Evolutionary conservation across 2,797 vertebrate genomes (phyloP).

Genomic region (Jordanella pulchra): DNA sequence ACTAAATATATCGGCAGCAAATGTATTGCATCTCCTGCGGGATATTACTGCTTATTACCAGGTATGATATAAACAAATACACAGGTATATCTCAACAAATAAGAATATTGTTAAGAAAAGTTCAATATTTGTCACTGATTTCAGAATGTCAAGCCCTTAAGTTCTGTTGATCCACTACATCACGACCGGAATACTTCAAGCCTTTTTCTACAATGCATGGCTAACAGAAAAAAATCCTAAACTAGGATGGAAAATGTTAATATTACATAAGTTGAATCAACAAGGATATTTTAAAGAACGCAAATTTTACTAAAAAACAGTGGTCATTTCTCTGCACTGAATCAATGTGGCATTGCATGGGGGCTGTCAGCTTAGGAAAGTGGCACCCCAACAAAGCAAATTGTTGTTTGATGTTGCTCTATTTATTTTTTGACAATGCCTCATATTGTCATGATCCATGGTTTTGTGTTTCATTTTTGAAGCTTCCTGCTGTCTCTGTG

Average conservation of each 20-base stretch:
- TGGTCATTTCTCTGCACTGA: background rate
- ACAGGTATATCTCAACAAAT: background rate
- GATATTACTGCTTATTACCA: background rate
- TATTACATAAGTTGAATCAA: background rate
- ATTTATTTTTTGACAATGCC: no score
- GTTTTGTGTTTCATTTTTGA: no score
- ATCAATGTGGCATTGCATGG: background rate
- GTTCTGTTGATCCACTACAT: background rate
- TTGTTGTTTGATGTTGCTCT: no score
- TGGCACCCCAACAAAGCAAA: no score
- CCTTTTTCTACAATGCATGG: background rate
- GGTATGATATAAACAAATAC: background rate
- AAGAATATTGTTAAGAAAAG: background rate
- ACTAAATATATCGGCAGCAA: background rate
- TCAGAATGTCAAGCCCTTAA: background rate
- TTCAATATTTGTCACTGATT: background rate
- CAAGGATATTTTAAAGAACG: background rate
- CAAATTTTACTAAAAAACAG: no score
- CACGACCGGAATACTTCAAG: background rate
- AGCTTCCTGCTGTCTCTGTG: no score
- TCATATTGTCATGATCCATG: no score
- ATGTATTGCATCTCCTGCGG: background rate
- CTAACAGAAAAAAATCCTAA: background rate
- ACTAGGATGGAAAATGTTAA: background rate
- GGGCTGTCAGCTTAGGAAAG: background rate